A percentile compares a stretch with the other conserved stretches of the same genome.
Conservation (phyloP, 1,140 invertebrate species). For the Littorina saxatilis region DNA sequence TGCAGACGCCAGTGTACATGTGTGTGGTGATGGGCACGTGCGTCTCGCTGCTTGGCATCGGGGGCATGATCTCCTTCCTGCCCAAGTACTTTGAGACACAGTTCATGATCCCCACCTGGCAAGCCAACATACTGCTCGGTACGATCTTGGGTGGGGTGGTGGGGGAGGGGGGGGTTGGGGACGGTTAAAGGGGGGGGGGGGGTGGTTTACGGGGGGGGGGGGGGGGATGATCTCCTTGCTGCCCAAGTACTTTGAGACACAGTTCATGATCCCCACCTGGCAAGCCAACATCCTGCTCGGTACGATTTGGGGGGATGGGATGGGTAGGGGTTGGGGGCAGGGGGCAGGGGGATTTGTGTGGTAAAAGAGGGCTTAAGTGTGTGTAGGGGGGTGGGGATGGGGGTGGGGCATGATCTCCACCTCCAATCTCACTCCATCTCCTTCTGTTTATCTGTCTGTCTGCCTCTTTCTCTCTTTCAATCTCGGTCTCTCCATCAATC, state of each 20-base stretch:
- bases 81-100: conserved; percentile 46
- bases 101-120: conserved; percentile 34
- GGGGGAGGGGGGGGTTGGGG: no score
- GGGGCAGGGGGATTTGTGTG: background rate
- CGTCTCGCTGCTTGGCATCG: conserved; percentile 14
- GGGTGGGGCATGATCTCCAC: no score
- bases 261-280: conserved; percentile 36
- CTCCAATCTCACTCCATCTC: background rate
- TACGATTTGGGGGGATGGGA: background rate
- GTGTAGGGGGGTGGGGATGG: no score
- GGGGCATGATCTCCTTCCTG: conserved; percentile 36
- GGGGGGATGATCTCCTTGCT: conserved; percentile 35
- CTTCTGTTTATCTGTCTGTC: background rate
- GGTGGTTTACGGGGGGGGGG: no score
- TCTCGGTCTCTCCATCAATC: conserved; percentile 14
- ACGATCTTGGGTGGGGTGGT: background rate
- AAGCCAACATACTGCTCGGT: conserved; percentile 45
- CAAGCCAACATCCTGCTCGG: conserved; percentile 43
- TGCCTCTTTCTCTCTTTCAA: background rate
- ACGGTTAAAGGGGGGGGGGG: no score
- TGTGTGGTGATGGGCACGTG: background rate
- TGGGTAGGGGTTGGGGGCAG: no score
- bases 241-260: conserved; percentile 45
- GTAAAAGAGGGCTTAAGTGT: no score
- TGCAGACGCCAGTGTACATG: conserved; percentile 38